Percentiles rank a stretch among this genome's conserved stretches.
Conservation (phyloP, 2,797 vertebrate species). For the Apodemus agrarius region DNA sequence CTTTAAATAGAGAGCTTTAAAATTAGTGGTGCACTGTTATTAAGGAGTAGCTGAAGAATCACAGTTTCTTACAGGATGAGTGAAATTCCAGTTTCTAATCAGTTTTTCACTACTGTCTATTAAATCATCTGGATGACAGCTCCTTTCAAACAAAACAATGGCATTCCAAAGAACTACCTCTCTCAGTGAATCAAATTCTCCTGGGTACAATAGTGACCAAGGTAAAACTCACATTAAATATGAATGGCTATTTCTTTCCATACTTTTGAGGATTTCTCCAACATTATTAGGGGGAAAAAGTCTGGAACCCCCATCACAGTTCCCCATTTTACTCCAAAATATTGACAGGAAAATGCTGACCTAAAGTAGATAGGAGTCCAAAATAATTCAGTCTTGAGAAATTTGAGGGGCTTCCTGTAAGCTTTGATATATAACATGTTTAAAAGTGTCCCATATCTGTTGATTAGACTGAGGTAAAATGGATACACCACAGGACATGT, state of each 20-base stretch:
- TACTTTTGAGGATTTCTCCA: background rate
- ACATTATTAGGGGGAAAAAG: slow-evolving; percentile 35
- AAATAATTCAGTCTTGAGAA: slow-evolving; percentile 5
- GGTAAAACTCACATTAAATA: slow-evolving; percentile 21
- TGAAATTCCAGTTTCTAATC: slow-evolving; percentile 54
- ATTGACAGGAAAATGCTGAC: background rate
- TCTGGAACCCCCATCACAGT: background rate
- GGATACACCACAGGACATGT: background rate
- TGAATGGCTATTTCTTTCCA: background rate
- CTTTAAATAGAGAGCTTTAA: slow-evolving; percentile 13
- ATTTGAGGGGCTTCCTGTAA: background rate
- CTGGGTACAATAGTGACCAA: background rate
- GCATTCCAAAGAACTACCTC: background rate
- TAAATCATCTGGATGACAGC: background rate
- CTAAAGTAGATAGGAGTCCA: background rate
- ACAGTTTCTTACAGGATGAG: slow-evolving; percentile 50
- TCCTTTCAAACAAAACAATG: slow-evolving; percentile 21
- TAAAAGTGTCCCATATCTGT: background rate
- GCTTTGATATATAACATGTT: background rate
- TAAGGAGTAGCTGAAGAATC: slow-evolving; percentile 37
- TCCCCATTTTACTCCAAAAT: slow-evolving; percentile 5
- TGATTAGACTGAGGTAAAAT: background rate
- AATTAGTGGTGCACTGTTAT: slow-evolving; percentile 15
- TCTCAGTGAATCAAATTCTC: slow-evolving; percentile 14
- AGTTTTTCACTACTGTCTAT: slow-evolving; percentile 12